Base-by-base conservation (phyloP, 2,888 invertebrate species). In the Apodemia mormo region DNA sequence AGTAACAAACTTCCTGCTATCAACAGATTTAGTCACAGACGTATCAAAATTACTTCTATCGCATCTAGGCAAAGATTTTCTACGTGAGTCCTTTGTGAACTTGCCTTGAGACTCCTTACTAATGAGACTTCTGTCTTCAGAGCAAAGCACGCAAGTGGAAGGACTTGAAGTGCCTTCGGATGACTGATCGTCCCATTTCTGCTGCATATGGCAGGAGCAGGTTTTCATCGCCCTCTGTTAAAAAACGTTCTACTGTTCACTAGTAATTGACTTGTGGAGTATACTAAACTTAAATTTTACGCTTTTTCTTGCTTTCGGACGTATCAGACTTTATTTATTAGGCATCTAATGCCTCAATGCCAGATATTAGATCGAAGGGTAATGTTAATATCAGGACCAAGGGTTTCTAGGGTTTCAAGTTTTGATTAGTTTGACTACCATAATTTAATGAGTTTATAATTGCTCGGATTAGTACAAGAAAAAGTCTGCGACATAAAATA, bases 91-190 rank as follows among this genome's bases (percentile, higher is more conserved):
- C 33, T 14, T 64, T 14, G 61, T 64, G 8, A 37, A 64, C 61
- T 64, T 64, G 61, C 61, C 61, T 64, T 37, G 61, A 33, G 52
- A 68, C 71, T 33, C 68, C 72, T 7, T 71, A 56, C 54, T 70
- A n/a, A 71, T 71, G 58, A 74, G 71, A 67, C 75, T 76, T 68
- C 75, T 74, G 30, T 81, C 88, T 76, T 89, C 89, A 30, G 86
- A 85, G 74, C 86, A 89, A 52, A 88, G 80, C 12, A 89, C 83
- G 79, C 90, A 91, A 72, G 90, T 91, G 64, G 92, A 90, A 0
- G 90, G 83, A 0, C 90, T 88, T 68, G 90, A 89, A 73, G 82
- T 85, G 69, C 82, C 86, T 65, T 75, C 80, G 1, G 85, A 81
- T 78, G 70, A 75, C 58, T 56, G 69, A 75, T 68, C 76, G 70